Evolutionary conservation across 1,140 invertebrate species (phyloP), one percentile per base, ranked within the genome.

Genomic region (Drosophila tsacasi): DNA sequence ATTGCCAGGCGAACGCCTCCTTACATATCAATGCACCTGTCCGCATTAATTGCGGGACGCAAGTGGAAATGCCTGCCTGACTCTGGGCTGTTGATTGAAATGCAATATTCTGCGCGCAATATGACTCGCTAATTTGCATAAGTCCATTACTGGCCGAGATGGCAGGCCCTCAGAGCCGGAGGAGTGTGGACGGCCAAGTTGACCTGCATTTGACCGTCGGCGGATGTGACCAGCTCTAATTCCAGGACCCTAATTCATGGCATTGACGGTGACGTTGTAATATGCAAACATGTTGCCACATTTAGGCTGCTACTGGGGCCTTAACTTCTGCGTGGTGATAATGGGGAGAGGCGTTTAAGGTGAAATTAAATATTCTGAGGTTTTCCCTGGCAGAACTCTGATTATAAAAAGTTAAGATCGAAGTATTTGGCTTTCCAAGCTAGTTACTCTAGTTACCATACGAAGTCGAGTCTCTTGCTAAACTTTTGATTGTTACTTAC

Each of bases 11-110:
- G 19, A 40, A 44, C 42, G 39, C 58, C 23, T 50, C 17, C 35
- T 35, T 30, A 37, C n/a, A 57, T 39, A 13, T 19, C 21, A 49
- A 58, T 50, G 37, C 58, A 60, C 13, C n/a, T 23, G 21, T 3
- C 63, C 47, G 21, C 44, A 50, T 66, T 64, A 57, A 52, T 44
- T 52, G 35, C 46, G 49, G 61, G 64, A 57, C 42, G 62, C 68
- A 55, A 37, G 73, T 84, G 68, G 66, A 60, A 78, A 64, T 79
- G 47, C 42, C 64, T 40, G 30, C n/a, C 30, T 39, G 52, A 67
- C 64, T 67, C 30, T 47, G 35, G 80, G 23, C 61, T 75, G 81
- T 83, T 86, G 72, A 86, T 86, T 87, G 79, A 80, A 74, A 80
- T 76, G 67, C 64, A 76, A 80, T 87, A 73, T 85, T 72, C 59